Percentiles rank a stretch among this genome's conserved stretches.
Evolutionary conservation across 2,888 invertebrate genomes (phyloP).

Genomic region (Erebia ligea): DNA sequence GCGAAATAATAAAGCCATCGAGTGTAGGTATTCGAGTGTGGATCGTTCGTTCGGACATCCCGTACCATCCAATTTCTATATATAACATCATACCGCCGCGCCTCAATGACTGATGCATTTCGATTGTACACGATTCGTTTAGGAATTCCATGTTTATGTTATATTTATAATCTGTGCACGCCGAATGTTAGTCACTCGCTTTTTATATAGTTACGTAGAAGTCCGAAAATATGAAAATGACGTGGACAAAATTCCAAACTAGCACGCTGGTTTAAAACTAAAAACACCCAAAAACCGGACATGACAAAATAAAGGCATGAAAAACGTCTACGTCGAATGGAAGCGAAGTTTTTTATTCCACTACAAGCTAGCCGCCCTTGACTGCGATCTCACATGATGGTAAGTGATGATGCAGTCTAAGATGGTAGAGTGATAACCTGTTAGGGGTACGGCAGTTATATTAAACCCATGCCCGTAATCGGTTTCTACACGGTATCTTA

Average conservation of each 20-base stretch:
- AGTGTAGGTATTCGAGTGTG: conserved; percentile 29
- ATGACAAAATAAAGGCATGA: too few species aligned
- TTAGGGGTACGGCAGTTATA: too few species aligned
- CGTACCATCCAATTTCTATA: conserved; percentile 45
- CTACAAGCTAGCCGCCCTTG: too few species aligned
- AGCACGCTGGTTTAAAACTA: too few species aligned
- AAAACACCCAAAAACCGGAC: too few species aligned
- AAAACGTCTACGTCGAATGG: too few species aligned
- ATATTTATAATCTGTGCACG: conserved; percentile 11
- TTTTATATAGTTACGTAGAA: background rate
- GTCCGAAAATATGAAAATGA: background rate
- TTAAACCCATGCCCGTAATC: too few species aligned
- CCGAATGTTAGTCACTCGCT: background rate
- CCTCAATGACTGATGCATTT: conserved; percentile 44
- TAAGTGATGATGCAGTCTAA: too few species aligned
- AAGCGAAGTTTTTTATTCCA: too few species aligned
- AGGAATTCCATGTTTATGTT: conserved; percentile 23
- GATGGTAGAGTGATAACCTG: too few species aligned
- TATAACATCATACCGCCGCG: conserved; percentile 41
- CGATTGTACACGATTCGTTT: conserved; percentile 34
- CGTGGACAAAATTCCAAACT: background rate
- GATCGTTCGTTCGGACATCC: conserved; percentile 34
- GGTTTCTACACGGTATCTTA: too few species aligned
- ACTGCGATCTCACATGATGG: too few species aligned
- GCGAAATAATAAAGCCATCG: conserved; percentile 29